phyloP scores from a whole-genome alignment of 1,140 invertebrate species.

The Belonocnema kinseyi region DNA sequence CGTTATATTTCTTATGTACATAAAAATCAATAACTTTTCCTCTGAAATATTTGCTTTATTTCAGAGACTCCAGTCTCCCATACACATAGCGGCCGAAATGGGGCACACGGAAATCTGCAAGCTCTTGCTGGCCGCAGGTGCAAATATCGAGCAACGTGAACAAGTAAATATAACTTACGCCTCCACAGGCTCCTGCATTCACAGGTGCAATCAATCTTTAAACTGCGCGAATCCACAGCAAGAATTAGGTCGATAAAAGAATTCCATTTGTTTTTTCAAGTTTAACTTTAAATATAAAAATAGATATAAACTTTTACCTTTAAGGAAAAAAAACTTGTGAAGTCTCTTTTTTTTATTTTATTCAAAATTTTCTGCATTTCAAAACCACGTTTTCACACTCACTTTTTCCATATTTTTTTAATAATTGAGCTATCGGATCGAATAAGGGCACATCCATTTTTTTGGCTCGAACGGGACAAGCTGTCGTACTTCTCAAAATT shows the following conservation, averaged over 20 bases:
- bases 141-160: conserved; percentile 81
- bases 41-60: conserved; percentile 37
- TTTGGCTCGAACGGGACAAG: too few species aligned
- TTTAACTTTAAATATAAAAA: neutral
- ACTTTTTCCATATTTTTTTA: too few species aligned
- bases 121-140: conserved; percentile 79
- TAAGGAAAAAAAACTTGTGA: too few species aligned
- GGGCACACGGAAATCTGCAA: conserved; percentile 83
- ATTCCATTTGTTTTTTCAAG: neutral
- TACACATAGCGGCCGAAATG: conserved; percentile 83
- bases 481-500: too few species aligned
- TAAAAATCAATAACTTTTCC: neutral
- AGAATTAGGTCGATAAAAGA: neutral
- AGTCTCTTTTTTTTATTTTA: too few species aligned
- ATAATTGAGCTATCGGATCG: too few species aligned
- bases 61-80: conserved; percentile 81
- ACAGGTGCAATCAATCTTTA: neutral
- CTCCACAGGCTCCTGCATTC: neutral
- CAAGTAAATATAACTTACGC: conserved; percentile 73
- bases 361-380: too few species aligned
- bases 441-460: too few species aligned
- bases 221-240: neutral
- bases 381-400: too few species aligned
- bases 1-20: too few species aligned
- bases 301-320: too few species aligned